Evolutionary conservation across 2,888 invertebrate species (phyloP).

Genomic region (Trachelus tabidus): DNA sequence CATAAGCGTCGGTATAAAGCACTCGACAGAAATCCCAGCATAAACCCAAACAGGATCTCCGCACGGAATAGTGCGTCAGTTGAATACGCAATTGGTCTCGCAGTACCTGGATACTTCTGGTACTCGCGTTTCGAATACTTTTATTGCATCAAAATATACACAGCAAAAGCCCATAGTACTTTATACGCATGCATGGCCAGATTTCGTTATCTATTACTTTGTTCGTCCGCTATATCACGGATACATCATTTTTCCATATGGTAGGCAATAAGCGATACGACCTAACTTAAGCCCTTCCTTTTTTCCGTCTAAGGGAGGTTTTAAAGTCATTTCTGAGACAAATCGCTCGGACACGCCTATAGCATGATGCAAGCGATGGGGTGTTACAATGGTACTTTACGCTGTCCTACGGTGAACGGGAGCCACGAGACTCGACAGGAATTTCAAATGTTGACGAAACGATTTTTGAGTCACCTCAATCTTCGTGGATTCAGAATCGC

Average conservation of each 20-base stretch:
- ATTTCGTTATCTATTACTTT: neutral
- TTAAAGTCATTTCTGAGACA: slow-evolving; percentile 46
- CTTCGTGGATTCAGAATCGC: neutral
- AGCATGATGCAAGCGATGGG: slow-evolving; percentile 14
- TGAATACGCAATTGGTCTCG: slow-evolving; percentile 59
- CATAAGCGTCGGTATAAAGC: slow-evolving; percentile 66
- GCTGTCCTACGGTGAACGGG: slow-evolving; percentile 9
- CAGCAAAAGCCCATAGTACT: neutral
- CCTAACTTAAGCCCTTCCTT: neutral
- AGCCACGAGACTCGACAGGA: slow-evolving; percentile 49
- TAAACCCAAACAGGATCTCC: slow-evolving; percentile 62
- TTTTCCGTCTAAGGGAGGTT: neutral
- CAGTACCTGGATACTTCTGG: neutral
- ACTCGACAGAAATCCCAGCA: slow-evolving; percentile 63
- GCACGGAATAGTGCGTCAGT: slow-evolving; percentile 54
- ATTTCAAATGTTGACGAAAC: slow-evolving; percentile 55
- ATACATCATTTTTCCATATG: neutral
- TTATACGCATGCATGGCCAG: neutral
- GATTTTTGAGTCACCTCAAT: slow-evolving; percentile 52
- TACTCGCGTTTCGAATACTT: slow-evolving; percentile 40
- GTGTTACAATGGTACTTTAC: neutral
- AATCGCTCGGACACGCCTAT: slow-evolving; percentile 50
- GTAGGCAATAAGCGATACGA: neutral
- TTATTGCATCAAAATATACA: slow-evolving; percentile 45
- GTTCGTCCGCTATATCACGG: neutral